These are phyloP conservation scores for Columba guinea DNA, from an alignment of 2,797 vertebrate genomes.

Conservation along the genomic window DNA sequence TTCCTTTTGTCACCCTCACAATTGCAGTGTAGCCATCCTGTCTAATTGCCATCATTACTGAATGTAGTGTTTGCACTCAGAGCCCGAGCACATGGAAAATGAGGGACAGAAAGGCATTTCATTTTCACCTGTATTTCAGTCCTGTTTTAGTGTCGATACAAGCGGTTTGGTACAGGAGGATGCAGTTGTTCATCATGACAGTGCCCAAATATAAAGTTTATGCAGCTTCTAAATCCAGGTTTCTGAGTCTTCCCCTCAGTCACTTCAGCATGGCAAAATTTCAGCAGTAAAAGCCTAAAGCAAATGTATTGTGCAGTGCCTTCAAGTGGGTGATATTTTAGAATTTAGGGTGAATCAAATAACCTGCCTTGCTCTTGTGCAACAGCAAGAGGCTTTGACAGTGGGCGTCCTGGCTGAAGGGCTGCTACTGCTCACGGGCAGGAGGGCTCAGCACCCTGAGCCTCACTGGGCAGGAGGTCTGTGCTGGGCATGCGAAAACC, in stretches of 20 bases:
- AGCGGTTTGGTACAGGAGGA: not conserved
- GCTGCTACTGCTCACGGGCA: not conserved
- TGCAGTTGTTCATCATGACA: not conserved
- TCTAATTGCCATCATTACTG: not conserved
- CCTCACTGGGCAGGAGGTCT: not conserved
- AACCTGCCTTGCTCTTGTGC: not conserved
- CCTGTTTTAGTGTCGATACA: not conserved
- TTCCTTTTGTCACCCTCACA: not conserved
- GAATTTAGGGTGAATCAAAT: not conserved
- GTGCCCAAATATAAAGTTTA: not conserved
- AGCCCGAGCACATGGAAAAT: not conserved
- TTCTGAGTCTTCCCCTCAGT: not conserved
- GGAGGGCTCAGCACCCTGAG: not conserved
- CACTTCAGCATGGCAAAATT: not conserved
- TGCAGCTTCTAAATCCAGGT: not conserved
- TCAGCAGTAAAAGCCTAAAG: not conserved
- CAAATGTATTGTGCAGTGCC: too few species aligned
- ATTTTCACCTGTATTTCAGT: not conserved
- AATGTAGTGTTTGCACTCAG: not conserved
- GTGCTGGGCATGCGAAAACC: not conserved
- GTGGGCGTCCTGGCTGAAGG: fast-evolving
- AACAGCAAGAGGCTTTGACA: not conserved
- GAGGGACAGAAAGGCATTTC: not conserved
- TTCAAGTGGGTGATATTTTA: not conserved
- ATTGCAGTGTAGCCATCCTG: not conserved